phyloP scores from a whole-genome alignment of 2,113 vertebrate species.

The Pholis gunnellus region DNA sequence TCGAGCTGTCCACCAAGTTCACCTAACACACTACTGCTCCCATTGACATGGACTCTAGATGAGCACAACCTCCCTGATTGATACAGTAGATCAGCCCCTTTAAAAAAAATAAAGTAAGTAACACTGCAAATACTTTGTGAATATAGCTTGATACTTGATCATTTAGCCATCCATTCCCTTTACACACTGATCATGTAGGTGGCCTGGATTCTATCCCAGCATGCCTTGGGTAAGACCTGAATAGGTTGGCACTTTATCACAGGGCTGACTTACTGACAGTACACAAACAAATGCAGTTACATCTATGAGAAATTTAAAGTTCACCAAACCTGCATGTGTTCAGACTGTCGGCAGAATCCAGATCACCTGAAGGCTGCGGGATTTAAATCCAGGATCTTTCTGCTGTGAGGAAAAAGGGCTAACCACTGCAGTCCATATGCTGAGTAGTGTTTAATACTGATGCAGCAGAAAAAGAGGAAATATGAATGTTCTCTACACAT shows the following conservation, averaged over 20 bases:
- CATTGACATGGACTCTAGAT: background rate
- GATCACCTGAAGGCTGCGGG: background rate
- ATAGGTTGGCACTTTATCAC: background rate
- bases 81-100: background rate
- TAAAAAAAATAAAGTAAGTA: background rate
- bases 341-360: background rate
- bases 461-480: background rate
- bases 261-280: background rate
- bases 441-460: background rate
- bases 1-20: too few relatives aligned
- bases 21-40: background rate
- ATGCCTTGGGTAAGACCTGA: too few relatives aligned
- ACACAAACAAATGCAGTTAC: background rate
- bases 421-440: background rate
- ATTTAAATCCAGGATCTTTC: background rate
- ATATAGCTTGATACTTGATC: background rate
- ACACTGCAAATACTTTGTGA: background rate
- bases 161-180: background rate
- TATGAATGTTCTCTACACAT: background rate
- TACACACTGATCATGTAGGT: background rate
- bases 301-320: background rate
- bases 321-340: background rate
- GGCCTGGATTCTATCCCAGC: too few relatives aligned
- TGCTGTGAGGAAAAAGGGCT: background rate
- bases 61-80: background rate